phyloP scores from a whole-genome alignment of 2,888 invertebrate species.

The Parapristionchus giblindavisi region DNA sequence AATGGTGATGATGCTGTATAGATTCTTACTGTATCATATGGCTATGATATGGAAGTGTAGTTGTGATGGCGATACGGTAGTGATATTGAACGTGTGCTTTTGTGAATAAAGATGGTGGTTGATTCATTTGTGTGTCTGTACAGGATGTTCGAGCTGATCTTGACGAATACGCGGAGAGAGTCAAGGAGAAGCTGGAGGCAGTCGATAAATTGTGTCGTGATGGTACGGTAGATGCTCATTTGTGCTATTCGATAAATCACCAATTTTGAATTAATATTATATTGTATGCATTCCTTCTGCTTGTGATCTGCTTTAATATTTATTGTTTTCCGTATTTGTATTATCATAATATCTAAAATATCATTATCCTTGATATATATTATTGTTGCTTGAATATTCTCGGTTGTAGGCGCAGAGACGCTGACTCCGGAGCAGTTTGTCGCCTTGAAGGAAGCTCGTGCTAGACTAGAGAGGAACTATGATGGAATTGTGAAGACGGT shows the following conservation, averaged over 20 bases:
- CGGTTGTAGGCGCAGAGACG: conserved; percentile 81
- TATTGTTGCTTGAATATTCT: neutral
- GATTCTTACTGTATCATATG: neutral
- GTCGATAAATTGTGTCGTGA: conserved; percentile 54
- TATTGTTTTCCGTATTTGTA: too few species aligned
- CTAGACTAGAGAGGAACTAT: conserved; percentile 57
- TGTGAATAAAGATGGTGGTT: neutral
- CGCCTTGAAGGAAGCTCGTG: conserved; percentile 74
- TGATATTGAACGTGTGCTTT: neutral
- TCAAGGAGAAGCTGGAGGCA: conserved; percentile 50
- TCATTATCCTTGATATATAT: neutral
- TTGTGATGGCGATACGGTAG: neutral
- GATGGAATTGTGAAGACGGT: conserved; percentile 56
- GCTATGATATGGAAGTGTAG: neutral
- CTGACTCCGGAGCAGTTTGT: conserved; percentile 89
- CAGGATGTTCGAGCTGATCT: conserved; percentile 53
- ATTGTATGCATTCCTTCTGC: too few species aligned
- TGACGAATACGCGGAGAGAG: conserved; percentile 52
- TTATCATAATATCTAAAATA: too few species aligned
- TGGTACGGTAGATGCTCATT: neutral
- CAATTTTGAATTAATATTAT: too few species aligned
- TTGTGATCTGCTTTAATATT: too few species aligned
- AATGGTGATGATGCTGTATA: neutral
- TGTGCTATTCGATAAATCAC: neutral
- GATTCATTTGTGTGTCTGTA: conserved; percentile 1